phyloP scores from a whole-genome alignment of 2,888 invertebrate species.

The Dioctria rufipes region DNA sequence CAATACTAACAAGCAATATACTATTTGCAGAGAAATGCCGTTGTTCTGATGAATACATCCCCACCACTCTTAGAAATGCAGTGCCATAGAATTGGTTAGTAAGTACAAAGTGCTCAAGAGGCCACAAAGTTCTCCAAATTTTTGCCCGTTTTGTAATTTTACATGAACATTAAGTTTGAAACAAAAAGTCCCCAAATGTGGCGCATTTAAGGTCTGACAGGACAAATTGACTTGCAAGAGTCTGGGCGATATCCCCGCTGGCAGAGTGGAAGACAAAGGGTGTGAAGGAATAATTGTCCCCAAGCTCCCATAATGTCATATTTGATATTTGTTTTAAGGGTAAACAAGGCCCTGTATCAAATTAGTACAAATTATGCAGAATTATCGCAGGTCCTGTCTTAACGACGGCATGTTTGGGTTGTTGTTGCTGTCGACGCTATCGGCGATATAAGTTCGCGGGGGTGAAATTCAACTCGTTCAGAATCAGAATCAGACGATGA shows the following conservation, averaged over 20 bases:
- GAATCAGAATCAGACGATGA: neutral
- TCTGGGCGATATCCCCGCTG: neutral
- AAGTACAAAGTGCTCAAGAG: neutral
- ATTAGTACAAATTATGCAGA: constrained; percentile 49
- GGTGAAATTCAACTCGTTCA: neutral
- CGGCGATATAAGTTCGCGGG: constrained; percentile 14
- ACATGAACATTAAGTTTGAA: constrained; percentile 31
- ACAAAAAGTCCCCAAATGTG: constrained; percentile 38
- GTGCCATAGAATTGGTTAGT: neutral
- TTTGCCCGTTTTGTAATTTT: constrained; percentile 24
- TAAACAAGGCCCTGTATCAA: constrained; percentile 42
- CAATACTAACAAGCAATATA: too few species aligned
- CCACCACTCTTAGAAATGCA: neutral
- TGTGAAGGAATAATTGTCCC: constrained; percentile 28
- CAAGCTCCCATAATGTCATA: constrained; percentile 36
- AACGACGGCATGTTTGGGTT: constrained; percentile 32
- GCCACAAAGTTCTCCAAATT: constrained; percentile 27
- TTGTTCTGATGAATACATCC: neutral
- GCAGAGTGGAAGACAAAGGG: neutral
- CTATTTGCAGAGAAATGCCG: neutral
- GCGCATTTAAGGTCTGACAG: constrained; percentile 31
- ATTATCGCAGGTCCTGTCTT: constrained; percentile 33
- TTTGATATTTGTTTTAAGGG: constrained; percentile 47
- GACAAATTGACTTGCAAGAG: constrained; percentile 37
- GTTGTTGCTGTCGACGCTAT: constrained; percentile 35